A percentile compares a stretch with the other conserved stretches of the same genome.
These are phyloP conservation scores for Falco naumanni DNA, from an alignment of 2,797 vertebrate species.

Conservation along the genomic window DNA sequence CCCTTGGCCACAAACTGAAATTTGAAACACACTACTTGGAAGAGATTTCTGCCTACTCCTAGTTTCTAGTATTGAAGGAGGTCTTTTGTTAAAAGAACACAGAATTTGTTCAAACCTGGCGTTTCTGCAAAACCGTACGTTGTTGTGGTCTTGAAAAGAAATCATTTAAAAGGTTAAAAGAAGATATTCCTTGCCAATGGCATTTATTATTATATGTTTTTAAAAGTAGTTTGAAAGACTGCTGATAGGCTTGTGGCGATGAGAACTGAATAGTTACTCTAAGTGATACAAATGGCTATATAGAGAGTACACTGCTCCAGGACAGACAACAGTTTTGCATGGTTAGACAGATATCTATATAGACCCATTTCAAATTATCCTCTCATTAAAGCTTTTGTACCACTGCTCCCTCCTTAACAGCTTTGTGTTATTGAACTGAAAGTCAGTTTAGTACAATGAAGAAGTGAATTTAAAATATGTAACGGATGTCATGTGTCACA, in stretches of 20 bases:
- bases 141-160: conserved; percentile 31
- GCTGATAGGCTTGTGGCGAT: not conserved
- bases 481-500: not conserved
- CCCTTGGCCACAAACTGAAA: not conserved
- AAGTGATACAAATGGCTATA: not conserved
- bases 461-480: not conserved
- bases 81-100: not conserved
- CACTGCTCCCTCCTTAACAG: not conserved
- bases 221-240: not conserved
- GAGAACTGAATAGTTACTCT: not conserved
- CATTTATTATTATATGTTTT: not conserved
- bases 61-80: not conserved
- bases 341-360: not conserved
- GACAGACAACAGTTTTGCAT: not conserved
- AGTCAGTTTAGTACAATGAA: not conserved
- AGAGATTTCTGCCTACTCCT: conserved; percentile 13
- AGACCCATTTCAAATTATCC: not conserved
- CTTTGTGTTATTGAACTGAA: not conserved
- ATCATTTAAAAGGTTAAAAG: conserved; percentile 12
- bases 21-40: not conserved
- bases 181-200: not conserved
- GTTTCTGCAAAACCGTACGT: not conserved
- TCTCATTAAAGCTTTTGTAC: not conserved
- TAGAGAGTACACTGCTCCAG: not conserved
- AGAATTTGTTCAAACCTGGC: conserved; percentile 1